phyloP scores from a whole-genome alignment of 1,140 invertebrate species.

The Fopius arisanus region DNA sequence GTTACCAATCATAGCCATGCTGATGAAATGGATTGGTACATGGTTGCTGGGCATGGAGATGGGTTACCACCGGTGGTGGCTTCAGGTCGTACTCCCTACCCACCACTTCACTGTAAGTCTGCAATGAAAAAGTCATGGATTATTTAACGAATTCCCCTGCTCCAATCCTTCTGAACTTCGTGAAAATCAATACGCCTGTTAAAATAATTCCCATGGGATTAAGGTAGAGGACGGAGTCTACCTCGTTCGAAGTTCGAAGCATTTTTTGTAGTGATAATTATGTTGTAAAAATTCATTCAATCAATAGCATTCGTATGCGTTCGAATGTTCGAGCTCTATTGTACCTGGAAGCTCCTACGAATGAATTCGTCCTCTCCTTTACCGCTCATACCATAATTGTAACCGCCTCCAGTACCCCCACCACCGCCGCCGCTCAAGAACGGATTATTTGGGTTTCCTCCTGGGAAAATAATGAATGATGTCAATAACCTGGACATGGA shows the following conservation, averaged over 20 bases:
- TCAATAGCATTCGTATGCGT: neutral
- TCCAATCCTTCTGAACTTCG: constrained; percentile 6
- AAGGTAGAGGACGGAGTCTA: constrained; percentile 36
- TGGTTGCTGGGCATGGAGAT: constrained; percentile 57
- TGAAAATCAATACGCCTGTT: neutral
- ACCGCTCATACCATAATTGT: constrained; percentile 54
- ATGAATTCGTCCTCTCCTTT: constrained; percentile 58
- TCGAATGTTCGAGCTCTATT: constrained; percentile 24
- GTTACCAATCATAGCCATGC: constrained; percentile 59
- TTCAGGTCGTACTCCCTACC: constrained; percentile 50
- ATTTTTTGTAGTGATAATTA: neutral
- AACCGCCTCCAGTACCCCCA: constrained; percentile 44
- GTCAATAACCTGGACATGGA: neutral
- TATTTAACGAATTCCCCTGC: neutral
- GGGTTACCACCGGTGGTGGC: constrained; percentile 49
- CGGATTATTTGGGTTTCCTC: constrained; percentile 59
- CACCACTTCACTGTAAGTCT: constrained; percentile 57
- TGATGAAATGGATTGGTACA: constrained; percentile 61
- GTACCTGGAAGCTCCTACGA: constrained; percentile 59
- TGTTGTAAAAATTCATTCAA: neutral
- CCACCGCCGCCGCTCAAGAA: constrained; percentile 52
- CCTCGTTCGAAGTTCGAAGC: constrained; percentile 34
- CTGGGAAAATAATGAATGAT: constrained; percentile 33
- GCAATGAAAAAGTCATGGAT: constrained; percentile 21
- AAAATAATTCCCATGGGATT: neutral